A percentile compares a stretch with the other conserved stretches of the same genome.
Conservation (phyloP, 2,888 invertebrate genomes). For the Drosophila borealis region DNA sequence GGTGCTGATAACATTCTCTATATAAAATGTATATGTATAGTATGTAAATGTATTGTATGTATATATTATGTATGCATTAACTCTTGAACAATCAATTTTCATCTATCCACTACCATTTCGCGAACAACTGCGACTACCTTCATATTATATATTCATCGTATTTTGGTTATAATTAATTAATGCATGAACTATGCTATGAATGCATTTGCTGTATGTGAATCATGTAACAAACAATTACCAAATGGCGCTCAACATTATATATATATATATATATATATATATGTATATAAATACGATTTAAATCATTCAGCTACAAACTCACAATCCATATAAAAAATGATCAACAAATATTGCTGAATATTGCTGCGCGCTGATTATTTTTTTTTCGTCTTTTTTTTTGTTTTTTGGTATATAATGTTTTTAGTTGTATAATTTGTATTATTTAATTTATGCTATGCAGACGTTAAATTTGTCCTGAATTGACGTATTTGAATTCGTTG, state of each 20-base stretch:
- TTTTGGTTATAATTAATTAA: conserved; percentile 21
- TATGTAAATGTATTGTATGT: conserved; percentile 24
- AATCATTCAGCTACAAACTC: conserved; percentile 1
- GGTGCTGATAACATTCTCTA: conserved; percentile 29
- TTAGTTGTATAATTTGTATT: conserved; percentile 47
- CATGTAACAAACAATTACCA: conserved; percentile 53
- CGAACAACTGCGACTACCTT: conserved; percentile 28
- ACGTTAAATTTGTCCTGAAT: conserved; percentile 37
- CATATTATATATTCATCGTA: neutral
- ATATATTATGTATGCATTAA: conserved; percentile 41
- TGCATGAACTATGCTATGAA: conserved; percentile 10
- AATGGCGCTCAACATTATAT: conserved; percentile 48
- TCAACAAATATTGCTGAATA: conserved; percentile 9
- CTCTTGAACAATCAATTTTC: conserved; percentile 30
- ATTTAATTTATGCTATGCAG: conserved; percentile 64
- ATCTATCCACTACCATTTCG: conserved; percentile 17
- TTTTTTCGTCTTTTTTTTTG: neutral
- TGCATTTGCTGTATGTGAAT: conserved; percentile 13
- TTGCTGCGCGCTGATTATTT: neutral
- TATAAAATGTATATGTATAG: conserved; percentile 24
- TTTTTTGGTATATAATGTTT: conserved; percentile 33
- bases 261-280: neutral
- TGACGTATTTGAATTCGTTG: conserved; percentile 68
- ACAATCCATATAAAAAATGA: conserved; percentile 2
- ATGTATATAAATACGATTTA: conserved; percentile 20